A percentile compares a stretch with the other conserved stretches of the same genome.
These are phyloP conservation scores for Ciconia stormi DNA, from an alignment of 2,113 vertebrate species.

Conservation along the genomic window DNA sequence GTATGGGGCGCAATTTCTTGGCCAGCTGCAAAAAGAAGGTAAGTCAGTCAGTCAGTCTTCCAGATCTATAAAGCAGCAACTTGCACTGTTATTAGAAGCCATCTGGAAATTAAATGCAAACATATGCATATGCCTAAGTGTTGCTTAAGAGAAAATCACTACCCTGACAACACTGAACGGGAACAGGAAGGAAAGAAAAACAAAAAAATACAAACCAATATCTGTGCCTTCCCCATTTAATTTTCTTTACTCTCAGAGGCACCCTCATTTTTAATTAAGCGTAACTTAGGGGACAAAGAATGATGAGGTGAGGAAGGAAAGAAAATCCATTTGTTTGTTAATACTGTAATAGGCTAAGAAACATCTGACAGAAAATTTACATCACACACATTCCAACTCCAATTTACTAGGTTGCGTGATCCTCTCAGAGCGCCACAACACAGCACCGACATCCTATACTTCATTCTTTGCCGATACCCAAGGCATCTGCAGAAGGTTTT, in stretches of 20 bases:
- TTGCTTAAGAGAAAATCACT: conserved; percentile 23
- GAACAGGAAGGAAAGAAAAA: conserved; percentile 10
- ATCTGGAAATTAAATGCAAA: conserved; percentile 61
- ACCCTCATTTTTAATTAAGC: neutral
- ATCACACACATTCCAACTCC: neutral
- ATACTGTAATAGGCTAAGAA: neutral
- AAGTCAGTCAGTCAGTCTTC: neutral
- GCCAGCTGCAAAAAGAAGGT: neutral
- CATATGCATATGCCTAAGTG: neutral
- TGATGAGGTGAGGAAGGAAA: neutral
- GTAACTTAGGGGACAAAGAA: neutral
- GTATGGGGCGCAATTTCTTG: neutral
- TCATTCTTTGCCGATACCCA: neutral
- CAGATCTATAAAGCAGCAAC: conserved; percentile 4
- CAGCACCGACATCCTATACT: neutral
- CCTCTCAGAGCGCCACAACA: neutral
- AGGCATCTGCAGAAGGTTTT: conserved; percentile 12
- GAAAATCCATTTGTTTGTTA: conserved; percentile 15
- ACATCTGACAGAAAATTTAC: neutral
- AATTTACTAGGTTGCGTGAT: neutral
- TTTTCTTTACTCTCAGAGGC: neutral
- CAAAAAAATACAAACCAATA: neutral
- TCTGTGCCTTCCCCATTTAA: neutral
- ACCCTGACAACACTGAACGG: neutral
- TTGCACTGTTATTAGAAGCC: conserved; percentile 23